Percentiles rank a stretch among this genome's conserved stretches.
These are phyloP conservation scores for Dendropsophus ebraccatus DNA, from an alignment of 2,113 vertebrate genomes.

Conservation along the genomic window DNA sequence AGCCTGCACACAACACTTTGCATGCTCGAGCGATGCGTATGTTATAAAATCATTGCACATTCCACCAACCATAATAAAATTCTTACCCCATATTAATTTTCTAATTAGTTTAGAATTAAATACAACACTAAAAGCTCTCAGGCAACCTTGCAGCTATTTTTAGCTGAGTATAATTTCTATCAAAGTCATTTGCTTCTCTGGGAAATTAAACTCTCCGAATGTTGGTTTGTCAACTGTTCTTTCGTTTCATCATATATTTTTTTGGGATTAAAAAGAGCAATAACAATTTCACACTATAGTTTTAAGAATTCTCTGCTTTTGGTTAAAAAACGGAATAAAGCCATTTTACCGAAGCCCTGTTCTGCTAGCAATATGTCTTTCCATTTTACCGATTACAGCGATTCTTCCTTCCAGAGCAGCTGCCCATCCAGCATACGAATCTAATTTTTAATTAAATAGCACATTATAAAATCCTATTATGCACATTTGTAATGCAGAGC, in stretches of 20 bases:
- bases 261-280: neutral
- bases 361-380: constrained; percentile 1
- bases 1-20: neutral
- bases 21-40: constrained; percentile 10
- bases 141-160: constrained; percentile 41
- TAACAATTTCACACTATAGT: constrained; percentile 5
- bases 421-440: constrained; percentile 39
- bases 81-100: constrained; percentile 35
- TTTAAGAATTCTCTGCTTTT: neutral
- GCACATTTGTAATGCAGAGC: constrained; percentile 51
- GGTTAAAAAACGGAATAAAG: neutral
- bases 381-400: constrained; percentile 10
- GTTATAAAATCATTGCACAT: neutral
- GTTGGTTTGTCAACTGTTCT: neutral
- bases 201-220: neutral
- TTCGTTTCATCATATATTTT: neutral
- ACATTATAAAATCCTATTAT: constrained; percentile 53
- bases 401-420: constrained; percentile 31
- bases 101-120: constrained; percentile 52
- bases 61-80: constrained; percentile 1
- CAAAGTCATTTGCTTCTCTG: constrained; percentile 14
- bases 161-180: neutral
- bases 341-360: neutral
- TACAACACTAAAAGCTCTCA: constrained; percentile 9
- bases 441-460: constrained; percentile 46